These are phyloP conservation scores for Thymelicus acteon DNA, from an alignment of 2,888 invertebrate species.

Conservation along the genomic window DNA sequence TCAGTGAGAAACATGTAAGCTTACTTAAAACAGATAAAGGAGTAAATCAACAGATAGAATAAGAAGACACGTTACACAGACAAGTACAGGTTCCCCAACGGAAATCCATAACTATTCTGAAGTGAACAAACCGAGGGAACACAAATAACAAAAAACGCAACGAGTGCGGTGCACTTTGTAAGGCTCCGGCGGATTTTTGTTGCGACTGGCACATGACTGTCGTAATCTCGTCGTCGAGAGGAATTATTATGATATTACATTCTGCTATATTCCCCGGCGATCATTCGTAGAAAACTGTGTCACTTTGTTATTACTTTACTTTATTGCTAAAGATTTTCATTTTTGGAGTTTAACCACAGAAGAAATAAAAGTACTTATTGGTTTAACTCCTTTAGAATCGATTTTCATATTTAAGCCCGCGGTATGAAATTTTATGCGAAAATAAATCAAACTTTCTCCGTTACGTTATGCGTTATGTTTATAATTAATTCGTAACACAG, in stretches of 20 bases:
- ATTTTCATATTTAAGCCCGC: too few species aligned
- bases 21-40: background rate
- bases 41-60: conserved; percentile 1
- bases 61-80: conserved; percentile 41
- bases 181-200: conserved; percentile 40
- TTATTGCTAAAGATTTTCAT: background rate
- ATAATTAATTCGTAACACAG: too few species aligned
- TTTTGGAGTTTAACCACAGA: too few species aligned
- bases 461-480: too few species aligned
- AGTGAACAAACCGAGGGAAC: conserved; percentile 38
- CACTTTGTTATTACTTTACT: background rate
- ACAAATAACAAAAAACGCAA: conserved; percentile 43
- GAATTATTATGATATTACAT: conserved; percentile 49
- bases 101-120: conserved; percentile 47
- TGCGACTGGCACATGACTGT: conserved; percentile 39
- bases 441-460: too few species aligned
- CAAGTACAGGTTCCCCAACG: conserved; percentile 45
- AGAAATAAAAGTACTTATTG: too few species aligned
- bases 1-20: too few species aligned
- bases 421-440: too few species aligned
- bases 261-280: conserved; percentile 21
- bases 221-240: conserved; percentile 33
- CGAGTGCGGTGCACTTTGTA: conserved; percentile 52
- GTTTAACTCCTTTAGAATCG: too few species aligned
- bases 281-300: background rate